Conservation (phyloP, 2,888 invertebrate genomes). For the Napeogenes inachia region DNA sequence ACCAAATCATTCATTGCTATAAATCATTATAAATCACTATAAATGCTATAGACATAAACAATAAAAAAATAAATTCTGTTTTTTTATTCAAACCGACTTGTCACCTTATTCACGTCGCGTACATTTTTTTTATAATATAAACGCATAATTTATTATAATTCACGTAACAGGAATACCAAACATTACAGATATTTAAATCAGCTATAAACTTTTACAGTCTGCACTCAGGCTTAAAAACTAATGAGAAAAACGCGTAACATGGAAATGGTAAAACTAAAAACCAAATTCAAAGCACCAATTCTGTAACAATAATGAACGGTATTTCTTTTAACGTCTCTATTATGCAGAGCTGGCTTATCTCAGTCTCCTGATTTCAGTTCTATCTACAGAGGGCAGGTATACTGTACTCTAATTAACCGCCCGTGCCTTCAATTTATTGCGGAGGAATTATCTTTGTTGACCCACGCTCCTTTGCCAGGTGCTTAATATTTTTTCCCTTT, state of each 20-base stretch:
- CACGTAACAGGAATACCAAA: background rate
- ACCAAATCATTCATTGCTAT: too few species aligned
- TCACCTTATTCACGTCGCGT: too few species aligned
- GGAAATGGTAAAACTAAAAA: constrained; percentile 2
- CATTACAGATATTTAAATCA: background rate
- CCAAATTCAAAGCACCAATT: constrained; percentile 11
- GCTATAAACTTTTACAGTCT: background rate
- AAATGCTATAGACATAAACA: too few species aligned
- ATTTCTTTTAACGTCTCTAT: constrained; percentile 59
- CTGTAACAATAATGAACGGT: constrained; percentile 32
- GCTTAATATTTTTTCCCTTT: constrained; percentile 52
- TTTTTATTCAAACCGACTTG: too few species aligned
- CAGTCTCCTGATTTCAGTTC: constrained; percentile 43
- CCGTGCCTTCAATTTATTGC: constrained; percentile 59
- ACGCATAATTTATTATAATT: background rate
- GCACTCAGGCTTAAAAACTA: constrained; percentile 5
- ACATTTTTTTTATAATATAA: too few species aligned
- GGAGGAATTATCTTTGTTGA: constrained; percentile 67
- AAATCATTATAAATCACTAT: too few species aligned
- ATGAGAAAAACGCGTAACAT: constrained; percentile 3
- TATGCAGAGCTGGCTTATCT: constrained; percentile 53
- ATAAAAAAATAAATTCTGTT: too few species aligned
- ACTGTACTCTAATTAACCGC: constrained; percentile 52
- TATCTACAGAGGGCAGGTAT: constrained; percentile 52
- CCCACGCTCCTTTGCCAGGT: constrained; percentile 53